Conservation (phyloP, 2,888 invertebrate species). For the Brenthis hecate region DNA sequence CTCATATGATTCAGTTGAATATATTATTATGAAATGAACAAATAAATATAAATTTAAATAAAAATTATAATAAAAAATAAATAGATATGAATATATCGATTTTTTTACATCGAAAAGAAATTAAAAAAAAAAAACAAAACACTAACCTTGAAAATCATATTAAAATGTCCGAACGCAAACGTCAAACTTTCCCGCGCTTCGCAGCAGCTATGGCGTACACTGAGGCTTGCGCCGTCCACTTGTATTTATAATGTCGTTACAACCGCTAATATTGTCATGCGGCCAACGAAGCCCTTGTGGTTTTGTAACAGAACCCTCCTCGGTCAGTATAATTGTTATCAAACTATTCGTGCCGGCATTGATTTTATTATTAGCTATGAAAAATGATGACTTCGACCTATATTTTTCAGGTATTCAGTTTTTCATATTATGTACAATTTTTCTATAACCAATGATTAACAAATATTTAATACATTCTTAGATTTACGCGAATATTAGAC, state of each 20-base stretch:
- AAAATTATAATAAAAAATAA: not conserved
- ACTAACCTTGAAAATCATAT: slow-evolving; percentile 78
- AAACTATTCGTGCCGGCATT: slow-evolving; percentile 21
- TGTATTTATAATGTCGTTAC: slow-evolving; percentile 80
- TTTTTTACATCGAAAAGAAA: not conserved
- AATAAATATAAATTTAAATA: too few species aligned
- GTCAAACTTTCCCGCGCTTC: slow-evolving; percentile 72
- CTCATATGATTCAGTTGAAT: too few species aligned
- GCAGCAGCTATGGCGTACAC: slow-evolving; percentile 61
- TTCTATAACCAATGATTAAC: too few species aligned
- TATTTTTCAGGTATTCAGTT: too few species aligned
- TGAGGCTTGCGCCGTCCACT: slow-evolving; percentile 56
- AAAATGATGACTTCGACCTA: not conserved
- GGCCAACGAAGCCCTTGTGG: slow-evolving; percentile 62
- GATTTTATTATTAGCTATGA: slow-evolving; percentile 4
- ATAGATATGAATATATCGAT: too few species aligned
- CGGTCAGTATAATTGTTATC: slow-evolving; percentile 22
- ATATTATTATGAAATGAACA: too few species aligned
- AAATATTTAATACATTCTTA: too few species aligned
- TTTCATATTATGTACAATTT: too few species aligned
- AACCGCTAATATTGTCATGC: slow-evolving; percentile 72
- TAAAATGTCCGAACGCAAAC: slow-evolving; percentile 51
- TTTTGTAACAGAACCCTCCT: slow-evolving; percentile 68
- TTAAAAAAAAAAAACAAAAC: slow-evolving; percentile 35
- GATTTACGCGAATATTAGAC: too few species aligned